Evolutionary conservation across 2,797 vertebrate genomes (phyloP).

Genomic region (Stomatorhinus walkeri): DNA sequence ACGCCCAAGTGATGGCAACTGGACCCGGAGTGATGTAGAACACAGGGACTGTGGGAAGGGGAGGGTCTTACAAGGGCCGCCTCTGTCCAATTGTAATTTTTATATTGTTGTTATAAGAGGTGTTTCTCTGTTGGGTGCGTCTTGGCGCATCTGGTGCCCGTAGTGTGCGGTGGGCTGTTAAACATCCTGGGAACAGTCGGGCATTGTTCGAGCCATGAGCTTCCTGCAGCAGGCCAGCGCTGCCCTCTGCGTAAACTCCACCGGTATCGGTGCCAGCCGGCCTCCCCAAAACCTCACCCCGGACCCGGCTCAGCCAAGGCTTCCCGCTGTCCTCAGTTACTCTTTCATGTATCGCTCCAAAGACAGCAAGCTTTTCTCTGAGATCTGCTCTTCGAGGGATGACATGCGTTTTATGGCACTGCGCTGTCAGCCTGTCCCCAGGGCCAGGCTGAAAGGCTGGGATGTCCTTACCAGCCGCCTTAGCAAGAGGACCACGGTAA

Average conservation of each 20-base stretch:
- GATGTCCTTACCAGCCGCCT: not conserved
- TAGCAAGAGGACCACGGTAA: not conserved
- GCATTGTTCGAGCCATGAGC: constrained; percentile 47
- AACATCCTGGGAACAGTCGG: constrained; percentile 45
- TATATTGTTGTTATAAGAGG: constrained; percentile 60
- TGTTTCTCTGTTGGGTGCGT: constrained; percentile 45
- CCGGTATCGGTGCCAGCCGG: not conserved
- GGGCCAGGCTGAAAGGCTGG: not conserved
- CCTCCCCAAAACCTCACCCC: not conserved
- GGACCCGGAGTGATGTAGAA: constrained; percentile 48
- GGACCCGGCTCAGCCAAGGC: not conserved
- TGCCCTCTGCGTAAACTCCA: constrained; percentile 30
- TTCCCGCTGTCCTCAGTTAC: not conserved
- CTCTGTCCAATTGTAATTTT: constrained; percentile 57
- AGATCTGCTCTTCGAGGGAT: not conserved
- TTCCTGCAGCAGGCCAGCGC: constrained; percentile 43
- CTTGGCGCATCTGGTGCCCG: constrained; percentile 49
- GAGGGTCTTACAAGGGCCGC: constrained; percentile 55
- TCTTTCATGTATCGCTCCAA: not conserved
- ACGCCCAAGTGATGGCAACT: constrained; percentile 43
- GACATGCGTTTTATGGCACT: not conserved
- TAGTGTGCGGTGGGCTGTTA: constrained; percentile 50
- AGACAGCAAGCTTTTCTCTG: not conserved
- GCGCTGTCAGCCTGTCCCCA: not conserved
- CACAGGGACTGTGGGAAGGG: constrained; percentile 57